Evolutionary conservation across 2,797 vertebrate genomes (phyloP).

Genomic region (Amniataba percoides): DNA sequence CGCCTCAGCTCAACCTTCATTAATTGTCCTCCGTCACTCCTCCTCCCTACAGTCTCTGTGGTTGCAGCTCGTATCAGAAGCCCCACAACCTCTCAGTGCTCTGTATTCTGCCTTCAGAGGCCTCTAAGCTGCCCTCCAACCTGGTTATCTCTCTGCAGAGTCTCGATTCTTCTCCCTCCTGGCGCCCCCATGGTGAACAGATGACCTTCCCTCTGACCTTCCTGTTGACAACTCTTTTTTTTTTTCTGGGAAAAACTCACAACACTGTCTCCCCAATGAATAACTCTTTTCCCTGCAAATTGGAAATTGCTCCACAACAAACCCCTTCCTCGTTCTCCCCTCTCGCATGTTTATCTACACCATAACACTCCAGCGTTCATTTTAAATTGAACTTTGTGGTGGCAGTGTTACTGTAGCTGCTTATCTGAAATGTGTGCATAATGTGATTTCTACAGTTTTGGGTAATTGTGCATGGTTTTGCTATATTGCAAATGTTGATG

Average conservation of each 20-base stretch:
- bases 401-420: background rate
- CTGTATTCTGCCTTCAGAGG: conserved; percentile 41
- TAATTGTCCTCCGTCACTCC: conserved; percentile 54
- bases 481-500: background rate
- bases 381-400: conserved; percentile 7
- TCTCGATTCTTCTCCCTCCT: conserved; percentile 30
- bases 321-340: background rate
- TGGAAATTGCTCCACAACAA: background rate
- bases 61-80: conserved; percentile 35
- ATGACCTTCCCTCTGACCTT: conserved; percentile 56
- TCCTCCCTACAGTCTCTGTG: conserved; percentile 30
- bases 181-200: conserved; percentile 11
- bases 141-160: conserved; percentile 54
- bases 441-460: conserved; percentile 15
- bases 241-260: background rate
- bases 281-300: conserved; percentile 4
- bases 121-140: conserved; percentile 46
- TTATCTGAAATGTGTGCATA: conserved; percentile 7
- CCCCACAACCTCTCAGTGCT: conserved; percentile 23
- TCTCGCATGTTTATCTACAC: background rate
- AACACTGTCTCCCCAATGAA: conserved; percentile 7
- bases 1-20: conserved; percentile 39
- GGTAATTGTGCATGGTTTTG: background rate
- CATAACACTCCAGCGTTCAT: background rate
- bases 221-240: conserved; percentile 35